Evolutionary conservation across 2,888 invertebrate species (phyloP).

Genomic region (Ephialtes manifestator): DNA sequence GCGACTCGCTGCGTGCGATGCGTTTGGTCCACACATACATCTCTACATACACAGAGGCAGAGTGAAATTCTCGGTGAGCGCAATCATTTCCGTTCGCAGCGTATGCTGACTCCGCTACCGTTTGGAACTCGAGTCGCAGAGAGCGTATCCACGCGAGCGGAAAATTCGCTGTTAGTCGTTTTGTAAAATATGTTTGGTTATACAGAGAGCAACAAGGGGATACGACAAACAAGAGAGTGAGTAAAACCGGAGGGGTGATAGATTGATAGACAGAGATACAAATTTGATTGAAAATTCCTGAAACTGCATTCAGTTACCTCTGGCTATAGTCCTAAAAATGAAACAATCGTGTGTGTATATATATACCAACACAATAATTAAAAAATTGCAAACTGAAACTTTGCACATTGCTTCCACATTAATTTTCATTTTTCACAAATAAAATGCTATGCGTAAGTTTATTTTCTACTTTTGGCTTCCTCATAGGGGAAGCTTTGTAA

Average conservation of each 20-base stretch:
- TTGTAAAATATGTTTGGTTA: slow-evolving; percentile 68
- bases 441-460: too few relatives aligned
- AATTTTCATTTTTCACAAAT: too few relatives aligned
- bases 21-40: slow-evolving; percentile 46
- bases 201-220: slow-evolving; percentile 15
- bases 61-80: slow-evolving; percentile 63
- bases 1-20: too few relatives aligned
- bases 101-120: slow-evolving; percentile 58
- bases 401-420: too few relatives aligned
- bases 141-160: slow-evolving; percentile 62
- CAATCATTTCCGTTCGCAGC: slow-evolving; percentile 65
- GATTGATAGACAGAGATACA: slow-evolving; percentile 43
- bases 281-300: slow-evolving; percentile 59
- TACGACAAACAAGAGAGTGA: slow-evolving; percentile 4
- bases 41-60: slow-evolving; percentile 39
- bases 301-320: slow-evolving; percentile 1
- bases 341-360: background rate
- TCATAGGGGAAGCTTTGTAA: too few relatives aligned
- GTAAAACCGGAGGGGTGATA: slow-evolving; percentile 29
- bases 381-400: too few relatives aligned
- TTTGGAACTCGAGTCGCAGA: slow-evolving; percentile 45
- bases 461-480: too few relatives aligned
- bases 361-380: slow-evolving; percentile 17
- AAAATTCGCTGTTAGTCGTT: slow-evolving; percentile 65
- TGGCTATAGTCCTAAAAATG: background rate